Evolutionary conservation across 1,140 invertebrate species (phyloP).

Genomic region (Olivierus martensii): DNA sequence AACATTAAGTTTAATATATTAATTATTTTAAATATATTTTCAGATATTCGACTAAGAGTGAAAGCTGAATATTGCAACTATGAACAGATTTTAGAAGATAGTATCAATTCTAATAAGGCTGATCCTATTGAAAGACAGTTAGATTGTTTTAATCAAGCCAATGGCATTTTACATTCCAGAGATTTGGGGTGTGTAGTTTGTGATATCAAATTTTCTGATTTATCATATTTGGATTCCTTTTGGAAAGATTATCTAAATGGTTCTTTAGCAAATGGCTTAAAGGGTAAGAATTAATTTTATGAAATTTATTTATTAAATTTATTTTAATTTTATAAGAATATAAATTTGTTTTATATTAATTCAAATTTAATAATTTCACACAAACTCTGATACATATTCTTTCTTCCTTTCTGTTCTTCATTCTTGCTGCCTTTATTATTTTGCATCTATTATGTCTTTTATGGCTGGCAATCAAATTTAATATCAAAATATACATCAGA

Average conservation of each 20-base stretch:
- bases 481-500: too few relatives aligned
- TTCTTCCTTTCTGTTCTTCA: too few relatives aligned
- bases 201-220: conserved; percentile 32
- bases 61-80: conserved; percentile 22
- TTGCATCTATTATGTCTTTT: too few relatives aligned
- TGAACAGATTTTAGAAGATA: conserved; percentile 23
- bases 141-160: conserved; percentile 29
- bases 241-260: conserved; percentile 34
- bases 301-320: too few relatives aligned
- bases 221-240: conserved; percentile 31
- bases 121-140: conserved; percentile 26
- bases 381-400: too few relatives aligned
- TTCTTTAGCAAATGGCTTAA: conserved; percentile 28
- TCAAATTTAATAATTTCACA: too few relatives aligned
- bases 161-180: conserved; percentile 26
- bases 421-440: too few relatives aligned
- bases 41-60: conserved; percentile 19
- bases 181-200: conserved; percentile 31
- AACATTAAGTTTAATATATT: too few relatives aligned
- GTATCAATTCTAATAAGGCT: conserved; percentile 25
- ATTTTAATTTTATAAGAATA: too few relatives aligned
- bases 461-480: too few relatives aligned
- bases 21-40: too few relatives aligned
- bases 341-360: too few relatives aligned
- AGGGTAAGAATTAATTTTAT: conserved; percentile 19